phyloP scores from a whole-genome alignment of 2,797 vertebrate species.

The Selene dorsalis region DNA sequence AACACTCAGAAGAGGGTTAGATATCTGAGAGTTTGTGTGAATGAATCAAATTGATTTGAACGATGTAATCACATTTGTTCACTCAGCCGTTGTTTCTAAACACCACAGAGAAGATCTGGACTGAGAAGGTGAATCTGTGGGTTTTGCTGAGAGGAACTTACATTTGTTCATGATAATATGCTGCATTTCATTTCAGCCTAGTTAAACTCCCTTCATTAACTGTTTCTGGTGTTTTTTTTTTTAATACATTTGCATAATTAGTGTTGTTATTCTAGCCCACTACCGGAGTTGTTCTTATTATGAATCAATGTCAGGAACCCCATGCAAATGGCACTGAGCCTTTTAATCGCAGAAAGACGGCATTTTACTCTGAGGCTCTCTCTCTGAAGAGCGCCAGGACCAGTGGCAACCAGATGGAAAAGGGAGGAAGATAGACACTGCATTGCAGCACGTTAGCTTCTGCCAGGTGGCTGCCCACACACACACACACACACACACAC shows the following conservation, averaged over 20 bases:
- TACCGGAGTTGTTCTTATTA: slow-evolving; percentile 35
- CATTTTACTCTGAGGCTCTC: slow-evolving; percentile 39
- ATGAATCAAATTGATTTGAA: slow-evolving; percentile 36
- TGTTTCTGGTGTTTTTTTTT: slow-evolving; percentile 39
- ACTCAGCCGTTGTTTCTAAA: slow-evolving; percentile 37
- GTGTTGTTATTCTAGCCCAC: slow-evolving; percentile 43
- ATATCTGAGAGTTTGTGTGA: slow-evolving; percentile 22
- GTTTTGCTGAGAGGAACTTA: slow-evolving; percentile 9
- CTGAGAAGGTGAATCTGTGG: slow-evolving; percentile 10
- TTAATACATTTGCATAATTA: slow-evolving; percentile 40
- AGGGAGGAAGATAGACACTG: slow-evolving; percentile 71
- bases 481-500: slow-evolving; percentile 39
- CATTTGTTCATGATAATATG: slow-evolving; percentile 23
- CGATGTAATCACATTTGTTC: slow-evolving; percentile 48
- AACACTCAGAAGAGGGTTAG: not conserved
- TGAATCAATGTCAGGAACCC: slow-evolving; percentile 45
- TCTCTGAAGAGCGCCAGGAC: slow-evolving; percentile 38
- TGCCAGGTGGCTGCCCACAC: slow-evolving; percentile 68
- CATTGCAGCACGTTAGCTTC: slow-evolving; percentile 77
- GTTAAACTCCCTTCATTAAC: slow-evolving; percentile 42
- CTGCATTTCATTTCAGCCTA: slow-evolving; percentile 16
- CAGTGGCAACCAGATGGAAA: slow-evolving; percentile 70
- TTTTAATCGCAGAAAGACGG: slow-evolving; percentile 41
- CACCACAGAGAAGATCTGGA: slow-evolving; percentile 4
- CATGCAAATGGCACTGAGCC: slow-evolving; percentile 12